Percentiles rank a stretch among this genome's conserved stretches.
These are phyloP conservation scores for Aphrophora alni DNA, from an alignment of 2,888 invertebrate species.

Conservation along the genomic window DNA sequence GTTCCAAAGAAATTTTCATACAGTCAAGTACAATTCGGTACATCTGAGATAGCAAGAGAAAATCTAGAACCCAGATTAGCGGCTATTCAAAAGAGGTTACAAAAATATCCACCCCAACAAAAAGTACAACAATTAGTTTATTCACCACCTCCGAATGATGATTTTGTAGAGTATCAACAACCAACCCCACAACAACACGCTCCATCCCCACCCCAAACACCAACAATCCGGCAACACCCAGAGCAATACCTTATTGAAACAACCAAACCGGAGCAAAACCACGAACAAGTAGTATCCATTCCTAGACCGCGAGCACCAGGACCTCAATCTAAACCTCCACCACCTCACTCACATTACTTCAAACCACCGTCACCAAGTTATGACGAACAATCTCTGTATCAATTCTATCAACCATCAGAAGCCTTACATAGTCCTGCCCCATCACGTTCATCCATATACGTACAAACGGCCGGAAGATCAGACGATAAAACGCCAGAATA, in stretches of 20 bases:
- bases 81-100: slow-evolving; percentile 22
- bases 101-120: background rate
- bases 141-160: background rate
- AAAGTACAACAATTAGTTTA: background rate
- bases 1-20: slow-evolving; percentile 37
- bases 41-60: slow-evolving; percentile 30
- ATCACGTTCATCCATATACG: slow-evolving; percentile 44
- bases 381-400: slow-evolving; percentile 9
- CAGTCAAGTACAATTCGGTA: slow-evolving; percentile 42
- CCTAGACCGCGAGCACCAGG: slow-evolving; percentile 30
- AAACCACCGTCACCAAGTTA: background rate
- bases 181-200: slow-evolving; percentile 3
- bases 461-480: slow-evolving; percentile 38
- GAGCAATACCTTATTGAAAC: slow-evolving; percentile 41
- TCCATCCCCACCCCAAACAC: slow-evolving; percentile 33
- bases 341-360: slow-evolving; percentile 23
- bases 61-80: slow-evolving; percentile 25
- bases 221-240: slow-evolving; percentile 31
- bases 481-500: slow-evolving; percentile 15
- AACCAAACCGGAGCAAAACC: slow-evolving; percentile 32
- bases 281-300: slow-evolving; percentile 40
- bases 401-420: background rate
- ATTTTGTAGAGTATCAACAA: background rate
- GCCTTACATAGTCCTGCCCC: slow-evolving; percentile 28
- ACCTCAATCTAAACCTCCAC: background rate